Evolutionary conservation across 35 echinoderm and acorn worm genomes (phyloP), one percentile per base, ranked within the genome.

Genomic region (Holothuria glaberrima): DNA sequence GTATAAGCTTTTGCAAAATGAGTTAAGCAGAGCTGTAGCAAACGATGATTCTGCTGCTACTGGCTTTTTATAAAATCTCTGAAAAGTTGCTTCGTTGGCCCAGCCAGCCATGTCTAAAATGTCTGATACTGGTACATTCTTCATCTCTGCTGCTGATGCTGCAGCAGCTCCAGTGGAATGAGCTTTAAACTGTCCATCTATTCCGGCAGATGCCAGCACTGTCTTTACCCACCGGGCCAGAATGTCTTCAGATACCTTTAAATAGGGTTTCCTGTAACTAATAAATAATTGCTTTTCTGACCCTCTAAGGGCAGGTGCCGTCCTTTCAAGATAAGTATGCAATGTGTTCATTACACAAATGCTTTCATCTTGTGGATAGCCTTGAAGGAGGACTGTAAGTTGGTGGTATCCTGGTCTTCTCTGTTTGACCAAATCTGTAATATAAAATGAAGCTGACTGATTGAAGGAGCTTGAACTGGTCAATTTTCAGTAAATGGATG

Each of bases 31-130:
- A 17, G 63, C 63, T 17, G 63, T 66, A 66, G 63, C 63, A 29
- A 66, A 66, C 20, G 63, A 66, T 66, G 63, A 66, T 66, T 22
- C 63, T 29, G 63, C 63, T 66, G 63, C 28, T 66, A 79, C 76
- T 1, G 88, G 86, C 50, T 89, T 89, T 24, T 89, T 31, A 54
- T 89, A 74, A 46, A 68, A 89, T 31, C 16, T 89, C 21, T 18
- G n/a, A 89, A 89, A 89, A 19, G 86, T 89, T 54, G 1, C 10
- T 89, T 71, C 67, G 66, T 58, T 89, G 22, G 67, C 70, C 86
- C 67, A 73, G 67, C 86, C 86, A 25, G 86, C 86, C 44, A 18
- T 71, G 26, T 18, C 62, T 22, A 48, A 30, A 22, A 56, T 75
- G 29, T 52, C 56, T 25, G 21, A 14, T 36, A 73, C 38, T 73